A percentile compares a stretch with the other conserved stretches of the same genome.
Evolutionary conservation across 2,113 vertebrate species (phyloP).

Genomic region (Tiliqua scincoides): DNA sequence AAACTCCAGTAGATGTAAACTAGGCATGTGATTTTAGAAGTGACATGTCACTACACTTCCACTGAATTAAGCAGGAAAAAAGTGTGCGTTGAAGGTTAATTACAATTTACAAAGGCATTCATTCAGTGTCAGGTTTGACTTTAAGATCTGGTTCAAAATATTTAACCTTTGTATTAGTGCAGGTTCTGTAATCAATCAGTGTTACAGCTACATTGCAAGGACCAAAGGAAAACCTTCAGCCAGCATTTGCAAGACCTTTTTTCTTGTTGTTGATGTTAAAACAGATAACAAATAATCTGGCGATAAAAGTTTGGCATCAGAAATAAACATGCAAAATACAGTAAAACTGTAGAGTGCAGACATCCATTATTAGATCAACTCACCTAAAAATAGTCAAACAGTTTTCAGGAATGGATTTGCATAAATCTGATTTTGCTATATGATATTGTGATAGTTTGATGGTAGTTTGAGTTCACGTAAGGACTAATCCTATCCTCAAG

Average conservation of each 20-base stretch:
- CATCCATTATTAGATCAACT: background rate
- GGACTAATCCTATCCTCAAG: too few relatives aligned
- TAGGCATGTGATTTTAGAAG: background rate
- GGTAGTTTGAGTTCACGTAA: too few relatives aligned
- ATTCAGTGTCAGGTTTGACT: conserved; percentile 56
- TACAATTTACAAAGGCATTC: conserved; percentile 50
- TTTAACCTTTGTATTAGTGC: conserved; percentile 67
- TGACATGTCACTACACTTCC: conserved; percentile 40
- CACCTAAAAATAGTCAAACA: background rate
- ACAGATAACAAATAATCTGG: conserved; percentile 2
- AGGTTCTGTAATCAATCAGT: conserved; percentile 54
- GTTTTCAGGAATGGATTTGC: background rate
- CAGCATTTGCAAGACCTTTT: conserved; percentile 51
- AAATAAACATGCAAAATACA: background rate
- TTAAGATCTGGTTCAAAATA: conserved; percentile 44
- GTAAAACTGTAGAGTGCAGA: background rate
- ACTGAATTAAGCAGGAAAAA: conserved; percentile 25
- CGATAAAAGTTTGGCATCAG: conserved; percentile 22
- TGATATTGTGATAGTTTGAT: too few relatives aligned
- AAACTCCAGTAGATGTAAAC: background rate
- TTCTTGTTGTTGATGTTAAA: conserved; percentile 21
- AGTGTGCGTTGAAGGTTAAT: conserved; percentile 47
- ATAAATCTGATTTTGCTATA: too few relatives aligned
- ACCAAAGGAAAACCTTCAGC: conserved; percentile 52
- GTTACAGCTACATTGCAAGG: conserved; percentile 57